Evolutionary conservation across 1,140 invertebrate genomes (phyloP).

Genomic region (Drosophila kepulauana): DNA sequence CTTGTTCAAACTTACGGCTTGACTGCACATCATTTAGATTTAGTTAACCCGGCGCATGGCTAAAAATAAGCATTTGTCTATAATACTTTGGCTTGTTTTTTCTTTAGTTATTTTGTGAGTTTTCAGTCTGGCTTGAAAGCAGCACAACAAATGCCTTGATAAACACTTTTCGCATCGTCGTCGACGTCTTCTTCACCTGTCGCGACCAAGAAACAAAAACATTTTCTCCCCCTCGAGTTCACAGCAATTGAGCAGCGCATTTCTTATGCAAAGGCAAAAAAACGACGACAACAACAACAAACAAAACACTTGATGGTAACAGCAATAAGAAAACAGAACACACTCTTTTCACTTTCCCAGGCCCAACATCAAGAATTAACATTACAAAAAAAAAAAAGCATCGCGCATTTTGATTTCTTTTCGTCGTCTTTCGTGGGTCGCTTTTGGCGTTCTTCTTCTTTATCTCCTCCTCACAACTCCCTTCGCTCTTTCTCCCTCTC

Average conservation of each 20-base stretch:
- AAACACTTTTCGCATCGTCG: constrained; percentile 12
- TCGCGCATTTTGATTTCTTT: constrained; percentile 54
- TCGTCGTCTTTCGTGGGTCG: constrained; percentile 25
- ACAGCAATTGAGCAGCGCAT: constrained; percentile 37
- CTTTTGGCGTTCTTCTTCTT: too few species aligned
- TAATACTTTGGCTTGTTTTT: constrained; percentile 4
- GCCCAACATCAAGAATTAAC: constrained; percentile 42
- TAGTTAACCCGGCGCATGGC: constrained; percentile 14
- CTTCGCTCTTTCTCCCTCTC: not conserved
- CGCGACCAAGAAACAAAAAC: constrained; percentile 40
- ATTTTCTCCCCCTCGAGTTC: constrained; percentile 12
- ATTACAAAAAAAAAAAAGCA: constrained; percentile 34
- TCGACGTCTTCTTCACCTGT: constrained; percentile 33
- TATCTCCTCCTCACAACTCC: too few species aligned
- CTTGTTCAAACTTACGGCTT: constrained; percentile 39
- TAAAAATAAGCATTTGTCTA: constrained; percentile 11
- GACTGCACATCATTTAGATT: constrained; percentile 56
- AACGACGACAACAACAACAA: not conserved
- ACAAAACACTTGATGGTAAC: constrained; percentile 23
- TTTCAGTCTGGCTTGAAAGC: constrained; percentile 10
- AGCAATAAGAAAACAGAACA: constrained; percentile 28
- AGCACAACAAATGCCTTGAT: constrained; percentile 32
- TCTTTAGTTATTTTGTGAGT: not conserved
- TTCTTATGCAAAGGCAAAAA: constrained; percentile 52
- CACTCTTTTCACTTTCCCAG: constrained; percentile 40